Percentiles rank a stretch among this genome's conserved stretches.
Evolutionary conservation across 2,113 vertebrate species (phyloP).

Genomic region (Hypanus sabinus): DNA sequence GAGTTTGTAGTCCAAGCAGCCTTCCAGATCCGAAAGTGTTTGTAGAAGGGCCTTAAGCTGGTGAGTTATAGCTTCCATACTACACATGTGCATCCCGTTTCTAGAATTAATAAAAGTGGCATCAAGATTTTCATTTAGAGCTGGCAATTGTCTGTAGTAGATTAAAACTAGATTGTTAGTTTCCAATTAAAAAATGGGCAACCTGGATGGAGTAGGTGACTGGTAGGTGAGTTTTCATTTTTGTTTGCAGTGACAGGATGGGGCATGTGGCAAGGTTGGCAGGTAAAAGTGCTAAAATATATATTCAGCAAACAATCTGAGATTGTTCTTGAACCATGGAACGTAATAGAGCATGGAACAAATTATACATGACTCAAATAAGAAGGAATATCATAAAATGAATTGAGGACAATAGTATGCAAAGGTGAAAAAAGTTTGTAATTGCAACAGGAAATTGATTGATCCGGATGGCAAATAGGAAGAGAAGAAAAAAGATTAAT

Average conservation of each 20-base stretch:
- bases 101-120: background rate
- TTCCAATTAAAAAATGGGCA: background rate
- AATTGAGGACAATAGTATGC: background rate
- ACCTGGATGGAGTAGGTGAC: background rate
- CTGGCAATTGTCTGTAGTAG: background rate
- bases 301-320: background rate
- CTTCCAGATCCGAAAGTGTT: background rate
- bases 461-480: background rate
- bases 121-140: background rate
- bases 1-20: background rate
- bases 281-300: background rate
- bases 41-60: background rate
- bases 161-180: background rate
- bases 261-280: background rate
- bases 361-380: background rate
- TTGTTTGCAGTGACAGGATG: no score
- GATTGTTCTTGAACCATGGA: background rate
- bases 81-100: background rate
- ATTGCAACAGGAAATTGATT: background rate
- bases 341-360: background rate
- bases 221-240: background rate
- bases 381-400: background rate
- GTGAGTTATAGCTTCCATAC: background rate
- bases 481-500: background rate
- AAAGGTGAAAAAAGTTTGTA: background rate